Base-by-base conservation (phyloP, 2,113 vertebrate genomes). In the Cochlearius cochlearius region DNA sequence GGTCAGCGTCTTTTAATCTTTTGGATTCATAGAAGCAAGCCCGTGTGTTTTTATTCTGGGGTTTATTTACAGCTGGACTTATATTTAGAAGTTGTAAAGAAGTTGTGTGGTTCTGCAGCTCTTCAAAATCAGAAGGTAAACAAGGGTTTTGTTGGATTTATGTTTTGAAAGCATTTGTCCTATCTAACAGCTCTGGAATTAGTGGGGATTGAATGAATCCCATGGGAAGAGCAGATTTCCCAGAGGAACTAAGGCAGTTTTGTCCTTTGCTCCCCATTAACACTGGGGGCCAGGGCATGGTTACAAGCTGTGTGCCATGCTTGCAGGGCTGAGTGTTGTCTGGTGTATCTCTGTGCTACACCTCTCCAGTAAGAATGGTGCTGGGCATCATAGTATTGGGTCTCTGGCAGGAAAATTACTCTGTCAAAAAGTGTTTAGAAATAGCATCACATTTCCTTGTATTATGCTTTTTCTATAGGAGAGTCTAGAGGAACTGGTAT, bases 241-340 rank as follows among this genome's bases (percentile, higher is more conserved):
- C 32, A 56, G 22, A 76, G 58, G 49, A 68, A 7, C 11, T 43
- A 30, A 64, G 27, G n/a, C 30, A 88, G 34, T 52, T 90, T 78
- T 82, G 18, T 68, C 38, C 27, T 80, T 80, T 80, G 11, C 15
- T 75, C 36, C 9, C 17, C 0, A 0, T 55, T 77, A 26, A 45
- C 11, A n/a, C 59, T 26, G 26, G 25, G 9, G 0, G 7, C 45
- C 38, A 75, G 52, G 56, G 12, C 20, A 9, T 21, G 27, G 32
- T 78, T 63, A n/a, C 2, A 0, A 7, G 26, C 64, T 36, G 32
- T 0, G 0, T 91, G 73, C 50, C 10, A 2, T 12, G 3, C 14
- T n/a, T 75, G 29, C 26, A 36, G 26, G 34, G 43, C 20, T 0
- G 5, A 43, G 17, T 20, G 12, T 34, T 82, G n/a, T 47, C 50